Evolutionary conservation across 2,113 vertebrate species (phyloP), one percentile per base, ranked within the genome.

Genomic region (Phalacrocorax pelagicus): DNA sequence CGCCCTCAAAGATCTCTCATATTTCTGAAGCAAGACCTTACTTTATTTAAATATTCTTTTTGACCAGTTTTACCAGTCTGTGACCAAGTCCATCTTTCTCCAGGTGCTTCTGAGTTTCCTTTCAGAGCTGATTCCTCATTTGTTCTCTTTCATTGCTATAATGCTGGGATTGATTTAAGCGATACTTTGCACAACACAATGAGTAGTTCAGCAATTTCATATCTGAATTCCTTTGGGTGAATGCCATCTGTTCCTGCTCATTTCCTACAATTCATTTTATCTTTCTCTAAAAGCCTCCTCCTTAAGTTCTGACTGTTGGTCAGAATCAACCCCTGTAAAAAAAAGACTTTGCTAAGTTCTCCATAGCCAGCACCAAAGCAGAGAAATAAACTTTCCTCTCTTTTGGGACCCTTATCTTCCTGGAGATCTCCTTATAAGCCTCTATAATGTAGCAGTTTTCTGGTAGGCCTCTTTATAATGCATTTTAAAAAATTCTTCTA

Each of bases 241-340:
- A 61, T 47, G 79, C 82, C 88, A 82, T 95, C 91, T 86, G 89
- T 51, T 94, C 88, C 80, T 86, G 75, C 52, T 86, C 66, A 72
- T 80, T 95, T 88, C 44, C 66, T 52, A 85, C n/a, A 5, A 0
- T 32, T 74, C 38, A 42, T 88, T 86, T 90, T 42, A 69, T 55
- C 32, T 72, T 62, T 62, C 54, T 80, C 88, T 67, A 54, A 88
- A 82, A 86, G n/a, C 36, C 42, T 92, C 12, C 52, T 77, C 71
- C 82, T 82, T 62, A 62, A 61, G 34, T 63, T 85, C 62, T 57
- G 11, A 29, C 0, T 2, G 19, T 69, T 86, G 75, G 80, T 72
- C 91, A 75, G 79, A 77, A 19, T 69, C 62, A 59, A n/a, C 16
- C 27, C 20, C 40, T 67, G 10, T 15, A 13, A 54, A 87, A 80